Evolutionary conservation across 2,113 vertebrate species (phyloP).

Genomic region (Sclerurus mexicanus): DNA sequence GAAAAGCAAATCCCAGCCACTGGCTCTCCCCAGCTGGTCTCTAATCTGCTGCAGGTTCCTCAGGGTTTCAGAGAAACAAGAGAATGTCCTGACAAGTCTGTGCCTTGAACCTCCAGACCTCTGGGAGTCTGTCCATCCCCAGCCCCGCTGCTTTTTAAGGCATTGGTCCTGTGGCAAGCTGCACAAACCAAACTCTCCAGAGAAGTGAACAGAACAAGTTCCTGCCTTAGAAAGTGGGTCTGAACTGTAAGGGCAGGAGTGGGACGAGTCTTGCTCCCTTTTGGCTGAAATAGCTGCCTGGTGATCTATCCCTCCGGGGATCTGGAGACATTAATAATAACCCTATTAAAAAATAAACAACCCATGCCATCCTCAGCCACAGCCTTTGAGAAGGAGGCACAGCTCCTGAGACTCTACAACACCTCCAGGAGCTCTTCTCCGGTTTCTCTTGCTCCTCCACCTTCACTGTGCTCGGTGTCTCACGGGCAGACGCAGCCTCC

Average conservation of each 20-base stretch:
- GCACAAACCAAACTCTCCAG: background rate
- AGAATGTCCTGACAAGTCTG: background rate
- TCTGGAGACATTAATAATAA: background rate
- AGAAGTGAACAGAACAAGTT: background rate
- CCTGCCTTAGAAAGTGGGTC: background rate
- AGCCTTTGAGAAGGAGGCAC: background rate
- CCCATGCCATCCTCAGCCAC: background rate
- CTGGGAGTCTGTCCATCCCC: background rate
- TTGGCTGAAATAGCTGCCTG: background rate
- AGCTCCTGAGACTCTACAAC: background rate
- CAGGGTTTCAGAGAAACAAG: constrained; percentile 6
- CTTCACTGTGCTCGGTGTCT: background rate
- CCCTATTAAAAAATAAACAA: background rate
- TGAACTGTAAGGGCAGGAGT: background rate
- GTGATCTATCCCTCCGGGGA: background rate
- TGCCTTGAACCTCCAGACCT: background rate
- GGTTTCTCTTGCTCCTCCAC: background rate
- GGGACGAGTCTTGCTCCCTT: background rate
- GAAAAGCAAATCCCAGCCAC: background rate
- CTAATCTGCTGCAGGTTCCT: background rate
- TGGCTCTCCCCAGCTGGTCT: background rate
- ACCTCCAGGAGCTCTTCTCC: background rate
- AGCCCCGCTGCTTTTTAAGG: constrained; percentile 7
- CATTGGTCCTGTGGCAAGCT: background rate
- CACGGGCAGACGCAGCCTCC: background rate